These are phyloP conservation scores for Schizaphis graminum DNA, from an alignment of 2,888 invertebrate species.

Conservation along the genomic window DNA sequence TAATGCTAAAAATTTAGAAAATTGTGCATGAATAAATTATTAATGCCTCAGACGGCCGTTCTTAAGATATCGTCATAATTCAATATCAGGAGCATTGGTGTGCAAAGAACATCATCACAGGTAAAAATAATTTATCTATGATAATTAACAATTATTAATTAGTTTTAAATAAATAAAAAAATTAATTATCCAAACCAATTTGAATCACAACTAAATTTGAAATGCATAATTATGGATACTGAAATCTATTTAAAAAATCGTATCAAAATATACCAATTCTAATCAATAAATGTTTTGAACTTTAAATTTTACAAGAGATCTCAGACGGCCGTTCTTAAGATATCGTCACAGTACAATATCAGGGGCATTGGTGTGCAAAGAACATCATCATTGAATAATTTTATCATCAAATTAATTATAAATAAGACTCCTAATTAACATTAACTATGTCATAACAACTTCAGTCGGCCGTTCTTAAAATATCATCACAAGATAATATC, in stretches of 20 bases:
- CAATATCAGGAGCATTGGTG: background rate
- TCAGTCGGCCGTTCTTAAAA: constrained; percentile 65
- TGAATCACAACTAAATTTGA: too few species aligned
- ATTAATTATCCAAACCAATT: too few species aligned
- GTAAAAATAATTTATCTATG: background rate
- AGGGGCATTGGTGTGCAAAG: constrained; percentile 18
- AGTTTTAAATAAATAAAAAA: too few species aligned
- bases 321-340: constrained; percentile 52
- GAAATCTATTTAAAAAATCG: too few species aligned
- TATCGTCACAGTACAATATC: constrained; percentile 17
- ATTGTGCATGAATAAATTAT: background rate
- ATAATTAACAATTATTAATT: too few species aligned
- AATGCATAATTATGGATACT: too few species aligned
- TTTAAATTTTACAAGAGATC: background rate
- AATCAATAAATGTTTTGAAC: too few species aligned
- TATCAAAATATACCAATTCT: too few species aligned
- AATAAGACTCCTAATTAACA: background rate
- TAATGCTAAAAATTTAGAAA: too few species aligned
- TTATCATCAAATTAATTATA: background rate
- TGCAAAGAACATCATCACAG: constrained; percentile 48
- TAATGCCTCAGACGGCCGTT: constrained; percentile 39
- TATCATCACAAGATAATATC: constrained; percentile 67
- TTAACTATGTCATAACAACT: background rate
- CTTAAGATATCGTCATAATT: constrained; percentile 35
- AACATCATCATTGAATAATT: constrained; percentile 38